Evolutionary conservation across 2,797 vertebrate genomes (phyloP), one percentile per base, ranked within the genome.

Genomic region (Gallinago nigripennis): DNA sequence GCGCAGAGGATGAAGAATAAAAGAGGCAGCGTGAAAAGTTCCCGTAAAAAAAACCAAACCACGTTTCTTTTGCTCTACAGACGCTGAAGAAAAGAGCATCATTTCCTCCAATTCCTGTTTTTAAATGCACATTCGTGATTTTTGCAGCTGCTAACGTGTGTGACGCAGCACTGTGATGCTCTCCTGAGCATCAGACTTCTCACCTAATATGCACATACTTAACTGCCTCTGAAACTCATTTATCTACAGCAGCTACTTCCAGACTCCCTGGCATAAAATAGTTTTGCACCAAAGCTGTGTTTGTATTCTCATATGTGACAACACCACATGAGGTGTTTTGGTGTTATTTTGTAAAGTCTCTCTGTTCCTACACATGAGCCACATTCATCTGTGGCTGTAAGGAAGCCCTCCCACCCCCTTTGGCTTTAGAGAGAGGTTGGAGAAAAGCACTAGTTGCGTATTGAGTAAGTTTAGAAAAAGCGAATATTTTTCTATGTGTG

Each of bases 241-340:
- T 91, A 60, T 92, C 93, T 82, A 53, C 90, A 92, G 73, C 82
- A 96, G 90, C 88, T 77, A 68, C 91, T 92, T 88, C 88, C 86
- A 88, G 92, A 69, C 77, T 88, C 89, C 81, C 71, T 94, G 83
- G 91, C 94, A 96, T 50, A 84, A 88, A 88, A 64, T 45, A 92
- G 90, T 91, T 93, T 87, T 96, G 83, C 92, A 94, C 91, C 90
- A 95, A 94, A 92, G 91, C 94, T 94, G 88, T 92, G 90, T 96
- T 94, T 96, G 90, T 86, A 31, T 94, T 96, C 93, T 92, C 70
- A 11, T 82, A 78, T 95, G 92, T 91, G 88, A 93, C 92, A 89
- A 86, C 94, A 95, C 84, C 84, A 80, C 86, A 88, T 43, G 92
- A 95, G 93, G 94, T 80, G 90, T 94, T 92, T 94, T 84, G 75